Percentiles rank a stretch among this genome's conserved stretches.
phyloP scores from a whole-genome alignment of 1,140 invertebrate genomes.

The Berghia stephanieae region DNA sequence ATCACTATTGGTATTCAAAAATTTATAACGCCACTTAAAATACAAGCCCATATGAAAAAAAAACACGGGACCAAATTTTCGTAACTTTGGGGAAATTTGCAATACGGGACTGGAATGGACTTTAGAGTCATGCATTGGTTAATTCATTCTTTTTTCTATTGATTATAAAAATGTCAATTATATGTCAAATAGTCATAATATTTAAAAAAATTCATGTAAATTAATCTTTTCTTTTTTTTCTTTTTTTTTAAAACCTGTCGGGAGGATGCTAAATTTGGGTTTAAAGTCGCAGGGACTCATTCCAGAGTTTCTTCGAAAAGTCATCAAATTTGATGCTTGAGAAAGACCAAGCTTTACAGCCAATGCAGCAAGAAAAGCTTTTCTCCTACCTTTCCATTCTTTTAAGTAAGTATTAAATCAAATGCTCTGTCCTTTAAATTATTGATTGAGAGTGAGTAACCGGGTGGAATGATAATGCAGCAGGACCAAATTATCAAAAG shows the following conservation, averaged over 20 bases:
- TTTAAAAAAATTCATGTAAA: neutral
- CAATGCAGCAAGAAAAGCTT: constrained; percentile 76
- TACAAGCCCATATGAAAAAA: no score
- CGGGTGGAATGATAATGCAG: neutral
- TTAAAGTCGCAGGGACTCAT: constrained; percentile 77
- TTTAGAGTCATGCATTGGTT: neutral
- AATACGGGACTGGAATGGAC: neutral
- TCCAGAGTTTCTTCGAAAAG: constrained; percentile 82
- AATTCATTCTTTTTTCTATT: constrained; percentile 1
- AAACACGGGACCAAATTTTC: no score
- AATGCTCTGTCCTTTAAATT: neutral
- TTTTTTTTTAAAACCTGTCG: constrained; percentile 35
- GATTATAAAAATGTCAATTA: neutral
- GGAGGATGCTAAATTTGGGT: constrained; percentile 83
- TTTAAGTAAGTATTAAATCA: constrained; percentile 74
- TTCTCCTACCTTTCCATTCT: constrained; percentile 79
- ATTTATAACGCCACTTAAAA: no score
- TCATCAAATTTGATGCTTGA: constrained; percentile 76
- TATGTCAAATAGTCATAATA: neutral
- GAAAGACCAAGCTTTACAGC: constrained; percentile 76
- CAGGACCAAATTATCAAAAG: neutral
- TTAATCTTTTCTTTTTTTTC: neutral
- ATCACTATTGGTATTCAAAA: no score
- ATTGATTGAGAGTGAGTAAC: neutral
- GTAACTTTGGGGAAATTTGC: no score